A percentile compares a stretch with the other conserved stretches of the same genome.
phyloP scores from a whole-genome alignment of 2,797 vertebrate species.

The Carapus acus region DNA sequence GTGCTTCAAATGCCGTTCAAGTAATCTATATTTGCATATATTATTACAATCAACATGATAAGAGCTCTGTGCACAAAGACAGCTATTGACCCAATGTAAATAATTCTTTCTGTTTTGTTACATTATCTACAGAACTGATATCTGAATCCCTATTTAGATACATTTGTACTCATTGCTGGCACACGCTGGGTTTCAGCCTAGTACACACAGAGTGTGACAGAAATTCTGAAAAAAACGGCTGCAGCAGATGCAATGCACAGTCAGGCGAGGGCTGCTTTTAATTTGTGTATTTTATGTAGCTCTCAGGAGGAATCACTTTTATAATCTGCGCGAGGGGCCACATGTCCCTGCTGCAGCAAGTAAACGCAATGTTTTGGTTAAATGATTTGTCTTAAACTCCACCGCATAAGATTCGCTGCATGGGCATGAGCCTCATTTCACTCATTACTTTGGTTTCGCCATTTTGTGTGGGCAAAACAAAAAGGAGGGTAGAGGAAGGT shows the following conservation, averaged over 20 bases:
- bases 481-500: background rate
- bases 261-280: slow-evolving; percentile 25
- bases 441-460: slow-evolving; percentile 16
- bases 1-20: too few species aligned
- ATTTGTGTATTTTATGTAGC: slow-evolving; percentile 48
- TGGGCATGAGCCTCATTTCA: slow-evolving; percentile 15
- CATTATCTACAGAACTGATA: too few species aligned
- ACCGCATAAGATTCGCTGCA: slow-evolving; percentile 8
- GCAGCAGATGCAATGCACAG: slow-evolving; percentile 9
- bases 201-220: slow-evolving; percentile 10
- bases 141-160: too few species aligned
- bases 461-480: slow-evolving; percentile 4
- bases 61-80: too few species aligned
- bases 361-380: slow-evolving; percentile 40
- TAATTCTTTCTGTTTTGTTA: too few species aligned
- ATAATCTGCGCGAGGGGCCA: slow-evolving; percentile 18
- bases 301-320: slow-evolving; percentile 32
- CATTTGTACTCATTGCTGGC: slow-evolving; percentile 19
- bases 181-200: slow-evolving; percentile 1
- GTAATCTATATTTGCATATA: too few species aligned
- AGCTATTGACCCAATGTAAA: too few species aligned
- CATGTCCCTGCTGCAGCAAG: slow-evolving; percentile 29
- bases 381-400: slow-evolving; percentile 17
- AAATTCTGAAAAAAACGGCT: slow-evolving; percentile 28
- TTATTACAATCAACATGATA: too few species aligned